Conservation (phyloP, 2,888 invertebrate genomes). For the Coelogynopora nodosa region DNA sequence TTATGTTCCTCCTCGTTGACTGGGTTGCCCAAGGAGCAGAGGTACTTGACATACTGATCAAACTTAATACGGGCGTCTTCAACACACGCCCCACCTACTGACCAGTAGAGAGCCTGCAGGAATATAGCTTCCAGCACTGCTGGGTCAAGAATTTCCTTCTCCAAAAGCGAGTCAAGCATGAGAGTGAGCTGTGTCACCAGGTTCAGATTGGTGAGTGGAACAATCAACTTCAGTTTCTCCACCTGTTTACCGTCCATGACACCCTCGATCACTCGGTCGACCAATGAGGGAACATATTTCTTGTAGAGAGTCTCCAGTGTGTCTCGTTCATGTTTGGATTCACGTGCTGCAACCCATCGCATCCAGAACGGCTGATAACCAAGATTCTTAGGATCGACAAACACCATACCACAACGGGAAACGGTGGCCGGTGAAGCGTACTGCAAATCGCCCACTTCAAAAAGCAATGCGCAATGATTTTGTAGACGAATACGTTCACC, state of each 20-base stretch:
- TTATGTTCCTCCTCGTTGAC: slow-evolving; percentile 66
- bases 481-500: slow-evolving; percentile 80
- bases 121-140: slow-evolving; percentile 71
- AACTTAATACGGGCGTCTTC: slow-evolving; percentile 66
- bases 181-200: slow-evolving; percentile 78
- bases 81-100: slow-evolving; percentile 75
- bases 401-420: slow-evolving; percentile 87
- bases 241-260: slow-evolving; percentile 68
- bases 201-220: slow-evolving; percentile 79
- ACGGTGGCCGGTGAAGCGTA: slow-evolving; percentile 89
- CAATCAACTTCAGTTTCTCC: slow-evolving; percentile 74
- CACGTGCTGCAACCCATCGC: slow-evolving; percentile 68
- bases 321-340: slow-evolving; percentile 60
- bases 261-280: slow-evolving; percentile 73
- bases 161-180: slow-evolving; percentile 72
- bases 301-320: slow-evolving; percentile 68
- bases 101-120: slow-evolving; percentile 75
- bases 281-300: slow-evolving; percentile 71
- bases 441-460: slow-evolving; percentile 82
- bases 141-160: slow-evolving; percentile 53
- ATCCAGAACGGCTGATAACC: slow-evolving; percentile 82
- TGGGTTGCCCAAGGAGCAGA: slow-evolving; percentile 68
- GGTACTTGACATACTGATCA: slow-evolving; percentile 70
- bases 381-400: slow-evolving; percentile 83
- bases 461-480: slow-evolving; percentile 76